A percentile compares a stretch with the other conserved stretches of the same genome.
Conservation (phyloP, 2,888 invertebrate species). For the Tiphia femorata region DNA sequence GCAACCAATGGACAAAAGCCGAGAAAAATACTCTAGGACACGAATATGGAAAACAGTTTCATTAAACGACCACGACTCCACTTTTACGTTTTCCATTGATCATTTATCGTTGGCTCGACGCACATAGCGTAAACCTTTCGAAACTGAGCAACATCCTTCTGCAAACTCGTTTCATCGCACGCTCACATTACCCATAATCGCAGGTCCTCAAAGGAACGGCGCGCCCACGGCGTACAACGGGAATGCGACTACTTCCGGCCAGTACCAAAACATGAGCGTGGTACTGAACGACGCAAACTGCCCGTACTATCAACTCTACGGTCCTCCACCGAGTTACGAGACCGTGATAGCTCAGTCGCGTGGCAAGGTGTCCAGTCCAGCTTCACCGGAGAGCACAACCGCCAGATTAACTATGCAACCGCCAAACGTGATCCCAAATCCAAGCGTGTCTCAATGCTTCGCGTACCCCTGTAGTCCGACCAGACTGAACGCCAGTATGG, state of each 20-base stretch:
- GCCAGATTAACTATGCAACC: constrained; percentile 24
- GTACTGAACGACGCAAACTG: constrained; percentile 64
- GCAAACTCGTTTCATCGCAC: too few species aligned
- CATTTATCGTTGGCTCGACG: too few species aligned
- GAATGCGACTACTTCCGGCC: constrained; percentile 56
- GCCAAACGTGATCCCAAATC: constrained; percentile 31
- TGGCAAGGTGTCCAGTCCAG: constrained; percentile 56
- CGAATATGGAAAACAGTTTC: too few species aligned
- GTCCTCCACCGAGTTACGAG: constrained; percentile 71
- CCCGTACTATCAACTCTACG: constrained; percentile 69
- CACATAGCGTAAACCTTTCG: too few species aligned
- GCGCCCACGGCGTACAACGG: constrained; percentile 41
- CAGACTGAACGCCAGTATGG: constrained; percentile 29
- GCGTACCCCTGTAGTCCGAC: constrained; percentile 50
- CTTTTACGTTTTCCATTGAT: too few species aligned
- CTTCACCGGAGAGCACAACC: constrained; percentile 53
- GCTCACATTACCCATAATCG: too few species aligned
- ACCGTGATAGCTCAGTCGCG: constrained; percentile 67
- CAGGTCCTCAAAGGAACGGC: constrained; percentile 60
- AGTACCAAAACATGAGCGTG: constrained; percentile 64
- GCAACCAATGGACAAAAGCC: too few species aligned
- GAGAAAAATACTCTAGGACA: too few species aligned
- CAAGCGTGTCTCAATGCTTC: constrained; percentile 48
- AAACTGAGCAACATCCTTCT: too few species aligned
- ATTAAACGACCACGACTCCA: too few species aligned